Evolutionary conservation across 2,797 vertebrate genomes (phyloP), one percentile per base, ranked within the genome.

Genomic region (Cephalopachus bancanus): DNA sequence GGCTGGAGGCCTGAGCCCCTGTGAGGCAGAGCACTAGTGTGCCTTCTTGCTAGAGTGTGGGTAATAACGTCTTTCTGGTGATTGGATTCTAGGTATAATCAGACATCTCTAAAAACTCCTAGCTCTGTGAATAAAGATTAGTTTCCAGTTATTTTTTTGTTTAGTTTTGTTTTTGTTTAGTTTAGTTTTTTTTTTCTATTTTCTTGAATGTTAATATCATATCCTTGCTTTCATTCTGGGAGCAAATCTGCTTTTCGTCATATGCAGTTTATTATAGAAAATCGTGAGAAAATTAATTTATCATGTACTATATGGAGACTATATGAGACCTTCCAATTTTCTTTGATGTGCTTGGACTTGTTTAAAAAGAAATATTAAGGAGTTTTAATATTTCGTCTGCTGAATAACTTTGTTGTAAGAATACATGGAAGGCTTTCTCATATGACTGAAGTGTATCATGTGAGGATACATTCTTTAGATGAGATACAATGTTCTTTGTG

Each of bases 231-330:
- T 92, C 49, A 65, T 26, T 75, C 75, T 83, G 17, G n/a, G 12
- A 59, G 20, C 11, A 88, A 78, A 90, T 87, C 28, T 85, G 0
- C 83, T 83, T 84, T 74, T 88, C 10, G 53, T n/a, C 3, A 59
- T 80, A n/a, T 49, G 28, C 0, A 57, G 22, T 81, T 85, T 81
- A 83, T 93, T 93, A 53, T 53, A 89, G 55, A 85, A 96, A 89
- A 78, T 53, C 20, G 4, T 37, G 7, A 78, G 57, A 3, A 81
- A 91, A 92, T 91, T 90, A 79, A 84, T 53, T 90, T 67, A 49
- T 87, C 28, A 51, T 49, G 4, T 14, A 75, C 69, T 62, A 83
- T 89, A 78, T 84, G 2, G 19, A 81, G 60, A 76, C 28, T 84
- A 53, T 85, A 7, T 79, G 30, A 94, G 69, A 20, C 15, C 1